A percentile compares a stretch with the other conserved stretches of the same genome.
These are phyloP conservation scores for Sphaerophoria taeniata DNA, from an alignment of 2,888 invertebrate species.

Conservation along the genomic window DNA sequence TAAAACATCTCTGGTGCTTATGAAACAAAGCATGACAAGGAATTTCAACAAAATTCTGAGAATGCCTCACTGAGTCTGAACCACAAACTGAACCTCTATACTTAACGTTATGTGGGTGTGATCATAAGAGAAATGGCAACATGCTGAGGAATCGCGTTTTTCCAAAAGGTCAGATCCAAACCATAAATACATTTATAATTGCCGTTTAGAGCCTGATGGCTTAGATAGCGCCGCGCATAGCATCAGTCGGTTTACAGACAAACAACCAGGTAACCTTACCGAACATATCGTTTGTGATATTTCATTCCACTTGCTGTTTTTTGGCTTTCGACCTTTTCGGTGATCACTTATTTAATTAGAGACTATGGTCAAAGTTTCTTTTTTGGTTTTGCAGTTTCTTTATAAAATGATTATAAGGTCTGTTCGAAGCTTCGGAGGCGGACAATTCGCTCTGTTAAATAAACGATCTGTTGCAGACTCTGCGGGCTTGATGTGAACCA, in stretches of 20 bases:
- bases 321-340: slow-evolving; percentile 65
- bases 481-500: not conserved
- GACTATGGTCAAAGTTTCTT: slow-evolving; percentile 69
- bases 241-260: slow-evolving; percentile 2
- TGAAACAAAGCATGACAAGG: slow-evolving; percentile 23
- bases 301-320: slow-evolving; percentile 49
- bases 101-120: slow-evolving; percentile 68
- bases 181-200: slow-evolving; percentile 74
- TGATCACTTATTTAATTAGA: slow-evolving; percentile 73
- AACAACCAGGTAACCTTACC: not conserved
- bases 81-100: slow-evolving; percentile 27
- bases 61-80: slow-evolving; percentile 16
- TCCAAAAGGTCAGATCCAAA: slow-evolving; percentile 66
- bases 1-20: slow-evolving; percentile 6
- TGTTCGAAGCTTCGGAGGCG: slow-evolving; percentile 45
- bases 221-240: slow-evolving; percentile 45
- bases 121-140: slow-evolving; percentile 57
- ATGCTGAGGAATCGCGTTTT: slow-evolving; percentile 37
- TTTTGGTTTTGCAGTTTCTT: slow-evolving; percentile 11
- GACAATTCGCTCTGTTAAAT: slow-evolving; percentile 43
- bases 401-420: slow-evolving; percentile 67
- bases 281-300: slow-evolving; percentile 1
- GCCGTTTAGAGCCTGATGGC: slow-evolving; percentile 66
- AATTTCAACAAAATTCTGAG: slow-evolving; percentile 51
- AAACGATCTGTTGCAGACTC: slow-evolving; percentile 46